These are phyloP conservation scores for Dryococelus australis DNA, from an alignment of 2,888 invertebrate species.

Conservation along the genomic window DNA sequence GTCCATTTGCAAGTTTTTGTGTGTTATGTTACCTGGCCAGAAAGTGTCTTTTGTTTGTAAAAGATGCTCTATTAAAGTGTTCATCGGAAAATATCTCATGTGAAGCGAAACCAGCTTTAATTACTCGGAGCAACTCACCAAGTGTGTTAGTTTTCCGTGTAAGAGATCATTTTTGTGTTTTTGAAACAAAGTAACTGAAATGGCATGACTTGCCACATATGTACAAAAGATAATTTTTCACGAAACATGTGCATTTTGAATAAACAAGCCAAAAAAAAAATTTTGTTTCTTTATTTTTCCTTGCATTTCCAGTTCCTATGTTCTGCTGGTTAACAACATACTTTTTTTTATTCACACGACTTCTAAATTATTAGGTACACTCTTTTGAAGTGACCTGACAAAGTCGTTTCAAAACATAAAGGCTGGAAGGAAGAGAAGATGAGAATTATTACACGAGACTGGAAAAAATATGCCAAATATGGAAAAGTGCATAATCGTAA, in stretches of 20 bases:
- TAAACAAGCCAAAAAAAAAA: slow-evolving; percentile 53
- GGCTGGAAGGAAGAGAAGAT: too few relatives aligned
- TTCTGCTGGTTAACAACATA: too few relatives aligned
- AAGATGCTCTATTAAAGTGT: slow-evolving; percentile 2
- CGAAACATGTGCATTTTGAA: slow-evolving; percentile 54
- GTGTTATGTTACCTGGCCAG: slow-evolving; percentile 29
- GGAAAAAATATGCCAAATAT: too few relatives aligned
- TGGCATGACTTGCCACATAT: slow-evolving; percentile 38
- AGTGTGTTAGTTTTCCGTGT: slow-evolving; percentile 30
- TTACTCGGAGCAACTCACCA: slow-evolving; percentile 29
- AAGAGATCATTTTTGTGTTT: slow-evolving; percentile 31
- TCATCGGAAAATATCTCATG: slow-evolving; percentile 19
- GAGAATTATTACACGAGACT: too few relatives aligned
- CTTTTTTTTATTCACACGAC: too few relatives aligned
- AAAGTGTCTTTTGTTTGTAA: slow-evolving; percentile 21
- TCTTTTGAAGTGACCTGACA: too few relatives aligned
- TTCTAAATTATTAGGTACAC: too few relatives aligned
- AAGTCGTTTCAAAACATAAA: too few relatives aligned
- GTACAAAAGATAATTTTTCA: slow-evolving; percentile 51
- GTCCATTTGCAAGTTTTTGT: slow-evolving; percentile 11
- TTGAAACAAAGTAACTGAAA: slow-evolving; percentile 25
- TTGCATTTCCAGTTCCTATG: not conserved
- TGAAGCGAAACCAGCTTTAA: slow-evolving; percentile 32
- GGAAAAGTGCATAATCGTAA: too few relatives aligned
- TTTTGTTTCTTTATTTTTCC: not conserved